phyloP scores from a whole-genome alignment of 2,888 invertebrate species.

The Tryphoninae sp. region DNA sequence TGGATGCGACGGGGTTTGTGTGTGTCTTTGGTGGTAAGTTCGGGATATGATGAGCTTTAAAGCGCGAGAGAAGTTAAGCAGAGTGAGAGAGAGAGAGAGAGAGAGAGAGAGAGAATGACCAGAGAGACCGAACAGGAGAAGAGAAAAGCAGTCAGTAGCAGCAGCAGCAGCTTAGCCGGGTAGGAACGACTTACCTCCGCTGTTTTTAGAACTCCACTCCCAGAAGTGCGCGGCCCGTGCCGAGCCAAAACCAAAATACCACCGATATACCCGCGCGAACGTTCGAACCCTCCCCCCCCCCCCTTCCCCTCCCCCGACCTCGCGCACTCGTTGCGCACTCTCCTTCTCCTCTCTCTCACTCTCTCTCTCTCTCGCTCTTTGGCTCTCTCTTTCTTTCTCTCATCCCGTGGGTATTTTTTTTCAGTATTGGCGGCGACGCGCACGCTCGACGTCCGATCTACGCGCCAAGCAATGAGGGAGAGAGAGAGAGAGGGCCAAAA shows the following conservation, averaged over 20 bases:
- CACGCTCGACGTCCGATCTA: slow-evolving; percentile 9
- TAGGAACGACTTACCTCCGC: slow-evolving; percentile 80
- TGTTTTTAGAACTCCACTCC: slow-evolving; percentile 82
- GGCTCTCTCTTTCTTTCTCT: slow-evolving; percentile 9
- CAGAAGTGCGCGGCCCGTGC: slow-evolving; percentile 80
- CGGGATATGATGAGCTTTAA: slow-evolving; percentile 47
- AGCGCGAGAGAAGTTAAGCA: slow-evolving; percentile 47
- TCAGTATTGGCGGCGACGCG: slow-evolving; percentile 18
- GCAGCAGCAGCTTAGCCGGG: slow-evolving; percentile 69
- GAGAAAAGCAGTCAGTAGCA: slow-evolving; percentile 49
- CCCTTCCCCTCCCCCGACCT: slow-evolving; percentile 36
- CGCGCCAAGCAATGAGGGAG: slow-evolving; percentile 45
- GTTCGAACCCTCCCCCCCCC: slow-evolving; percentile 62
- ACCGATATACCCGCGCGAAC: slow-evolving; percentile 73
- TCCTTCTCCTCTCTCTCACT: slow-evolving; percentile 10
- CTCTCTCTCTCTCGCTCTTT: slow-evolving; percentile 13
- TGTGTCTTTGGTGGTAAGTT: slow-evolving; percentile 42
- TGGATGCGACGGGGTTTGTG: slow-evolving; percentile 24
- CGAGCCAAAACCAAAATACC: slow-evolving; percentile 82
- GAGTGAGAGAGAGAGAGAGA: slow-evolving; percentile 53
- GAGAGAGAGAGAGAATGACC: slow-evolving; percentile 54
- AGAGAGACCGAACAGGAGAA: slow-evolving; percentile 52
- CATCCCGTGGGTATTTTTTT: not conserved
- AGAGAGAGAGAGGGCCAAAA: slow-evolving; percentile 15
- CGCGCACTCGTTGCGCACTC: slow-evolving; percentile 57